Base-by-base conservation (phyloP, 2,888 invertebrate genomes). In the Drosophila anomalata region DNA sequence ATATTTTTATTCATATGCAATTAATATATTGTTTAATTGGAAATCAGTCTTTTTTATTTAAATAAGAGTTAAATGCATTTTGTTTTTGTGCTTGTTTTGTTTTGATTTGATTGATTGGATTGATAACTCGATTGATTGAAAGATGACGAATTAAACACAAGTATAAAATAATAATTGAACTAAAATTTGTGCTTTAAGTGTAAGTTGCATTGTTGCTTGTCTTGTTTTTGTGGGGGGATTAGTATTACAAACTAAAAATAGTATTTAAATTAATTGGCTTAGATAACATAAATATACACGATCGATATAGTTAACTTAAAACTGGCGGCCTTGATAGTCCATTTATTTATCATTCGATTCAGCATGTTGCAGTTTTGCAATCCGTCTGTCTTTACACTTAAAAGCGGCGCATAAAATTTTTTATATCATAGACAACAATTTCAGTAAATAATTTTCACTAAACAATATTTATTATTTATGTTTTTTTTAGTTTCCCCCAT, bases 1-100 rank as follows among this genome's bases (percentile, higher is more conserved):
- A 65, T 78, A 65, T 53, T 75, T 73, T 71, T 75, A 69, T 79
- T 67, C 60, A 76, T 82, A 79, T 62, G 83, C 78, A 82, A 80
- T 79, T 78, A 83, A 81, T 80, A 77, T 83, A 83, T 84, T 88
- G 85, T 86, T 90, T 90, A 90, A 90, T 90, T 90, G 88, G 90
- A 91, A 91, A 91, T 91, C 91, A 91, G 91, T 91, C 91, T 91
- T 90, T 90, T 90, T 90, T 87, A 90, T 90, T 81, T 87, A 89
- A 89, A 88, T 81, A 88, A 88, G 77, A 83, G 75, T 86, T 87
- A 78, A 87, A 87, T 87, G 85, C 78, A 80, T 78, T 83, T 79
- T 77, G 76, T 75, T 81, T 78, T 78, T 83, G 65, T 77, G 71
- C 54, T 77, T 79, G 54, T 77, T 71, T 69, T 65, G 63, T 65